Percentiles rank a stretch among this genome's conserved stretches.
These are phyloP conservation scores for Apus apus DNA, from an alignment of 2,113 vertebrate genomes.

Conservation along the genomic window DNA sequence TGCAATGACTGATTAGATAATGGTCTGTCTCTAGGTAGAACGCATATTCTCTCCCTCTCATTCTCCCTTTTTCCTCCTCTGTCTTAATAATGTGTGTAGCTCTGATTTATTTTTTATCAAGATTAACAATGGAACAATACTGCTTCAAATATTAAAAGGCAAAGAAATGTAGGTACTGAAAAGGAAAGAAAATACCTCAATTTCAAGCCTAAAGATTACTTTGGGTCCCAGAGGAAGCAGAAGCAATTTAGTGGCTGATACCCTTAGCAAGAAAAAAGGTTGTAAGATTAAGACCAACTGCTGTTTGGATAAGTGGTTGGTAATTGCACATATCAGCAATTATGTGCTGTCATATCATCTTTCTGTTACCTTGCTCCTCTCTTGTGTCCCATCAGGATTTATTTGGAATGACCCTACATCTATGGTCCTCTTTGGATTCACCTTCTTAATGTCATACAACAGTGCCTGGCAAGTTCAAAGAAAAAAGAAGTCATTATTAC, in stretches of 20 bases:
- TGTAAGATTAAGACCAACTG: constrained; percentile 85
- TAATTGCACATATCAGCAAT: constrained; percentile 85
- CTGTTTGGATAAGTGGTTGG: constrained; percentile 85
- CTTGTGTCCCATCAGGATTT: constrained; percentile 85
- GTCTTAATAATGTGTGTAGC: constrained; percentile 1
- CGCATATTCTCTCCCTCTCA: background rate
- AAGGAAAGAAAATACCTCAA: constrained; percentile 79
- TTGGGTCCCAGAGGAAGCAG: constrained; percentile 80
- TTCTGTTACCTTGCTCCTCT: constrained; percentile 88
- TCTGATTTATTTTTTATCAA: constrained; percentile 68
- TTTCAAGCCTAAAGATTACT: constrained; percentile 85
- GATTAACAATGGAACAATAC: constrained; percentile 52
- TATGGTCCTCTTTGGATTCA: constrained; percentile 87
- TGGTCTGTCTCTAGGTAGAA: background rate
- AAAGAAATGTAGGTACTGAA: constrained; percentile 77
- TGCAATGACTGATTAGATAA: background rate
- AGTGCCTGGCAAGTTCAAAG: constrained; percentile 77
- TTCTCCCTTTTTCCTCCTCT: background rate
- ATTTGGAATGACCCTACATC: constrained; percentile 88
- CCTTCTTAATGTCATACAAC: constrained; percentile 83
- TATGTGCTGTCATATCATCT: constrained; percentile 74
- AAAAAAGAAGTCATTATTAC: constrained; percentile 45
- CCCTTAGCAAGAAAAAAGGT: constrained; percentile 82
- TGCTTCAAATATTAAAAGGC: constrained; percentile 68
- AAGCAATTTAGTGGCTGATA: constrained; percentile 85